A percentile compares a stretch with the other conserved stretches of the same genome.
Evolutionary conservation across 2,888 invertebrate species (phyloP).

Genomic region (Acleris literana): DNA sequence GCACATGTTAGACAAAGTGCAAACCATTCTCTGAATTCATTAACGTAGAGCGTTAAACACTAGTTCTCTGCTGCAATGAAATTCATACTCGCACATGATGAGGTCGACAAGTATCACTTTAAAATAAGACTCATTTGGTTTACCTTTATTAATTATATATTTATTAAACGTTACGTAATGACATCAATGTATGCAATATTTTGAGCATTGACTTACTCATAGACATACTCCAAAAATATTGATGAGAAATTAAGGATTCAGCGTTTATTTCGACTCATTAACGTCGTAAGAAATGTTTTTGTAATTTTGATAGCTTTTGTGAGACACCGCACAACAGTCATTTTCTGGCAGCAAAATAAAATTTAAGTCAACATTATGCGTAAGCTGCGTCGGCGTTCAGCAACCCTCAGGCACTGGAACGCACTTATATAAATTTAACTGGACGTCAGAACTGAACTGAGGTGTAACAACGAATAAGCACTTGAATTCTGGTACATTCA

Average conservation of each 20-base stretch:
- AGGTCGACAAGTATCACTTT: too few species aligned
- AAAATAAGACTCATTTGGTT: too few species aligned
- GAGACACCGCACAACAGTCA: not conserved
- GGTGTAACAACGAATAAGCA: slow-evolving; percentile 59
- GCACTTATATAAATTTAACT: slow-evolving; percentile 61
- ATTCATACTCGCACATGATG: not conserved
- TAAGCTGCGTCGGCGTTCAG: slow-evolving; percentile 56
- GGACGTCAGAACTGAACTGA: slow-evolving; percentile 59
- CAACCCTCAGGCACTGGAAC: slow-evolving; percentile 52
- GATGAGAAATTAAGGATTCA: too few species aligned
- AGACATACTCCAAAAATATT: too few species aligned
- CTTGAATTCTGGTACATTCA: slow-evolving; percentile 46
- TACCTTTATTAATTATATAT: too few species aligned
- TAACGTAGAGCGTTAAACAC: slow-evolving; percentile 44
- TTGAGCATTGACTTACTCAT: too few species aligned
- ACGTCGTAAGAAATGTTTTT: not conserved
- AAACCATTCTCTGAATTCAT: slow-evolving; percentile 62
- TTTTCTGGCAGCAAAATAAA: slow-evolving; percentile 50
- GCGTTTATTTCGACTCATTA: too few species aligned
- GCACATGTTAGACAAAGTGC: slow-evolving; percentile 67
- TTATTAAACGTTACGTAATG: too few species aligned
- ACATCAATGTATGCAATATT: too few species aligned
- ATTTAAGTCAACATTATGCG: slow-evolving; percentile 52
- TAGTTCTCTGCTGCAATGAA: slow-evolving; percentile 12
- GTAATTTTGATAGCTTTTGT: not conserved